Conservation (phyloP, 2,113 vertebrate genomes). For the Mixornis gularis region DNA sequence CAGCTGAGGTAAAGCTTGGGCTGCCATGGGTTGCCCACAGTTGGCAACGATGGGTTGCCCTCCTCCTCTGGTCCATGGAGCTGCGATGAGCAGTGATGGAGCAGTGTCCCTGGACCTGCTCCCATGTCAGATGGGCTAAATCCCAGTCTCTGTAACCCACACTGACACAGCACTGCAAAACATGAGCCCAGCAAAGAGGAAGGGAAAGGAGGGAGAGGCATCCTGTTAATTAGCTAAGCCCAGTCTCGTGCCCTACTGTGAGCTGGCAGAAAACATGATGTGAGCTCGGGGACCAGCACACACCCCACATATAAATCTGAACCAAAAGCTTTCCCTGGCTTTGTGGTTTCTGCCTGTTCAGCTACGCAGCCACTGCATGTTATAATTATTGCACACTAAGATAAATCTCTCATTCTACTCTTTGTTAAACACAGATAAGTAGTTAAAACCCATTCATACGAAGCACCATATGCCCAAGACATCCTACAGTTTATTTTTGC, state of each 20-base stretch:
- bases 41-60: no score
- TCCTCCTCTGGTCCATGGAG: not conserved
- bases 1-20: not conserved
- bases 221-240: not conserved
- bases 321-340: not conserved
- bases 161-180: not conserved
- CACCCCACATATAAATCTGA: not conserved
- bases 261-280: fast-evolving
- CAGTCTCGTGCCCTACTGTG: fast-evolving
- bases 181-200: not conserved
- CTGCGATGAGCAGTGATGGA: not conserved
- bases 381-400: not conserved
- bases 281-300: fast-evolving
- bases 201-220: not conserved
- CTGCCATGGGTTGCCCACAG: not conserved
- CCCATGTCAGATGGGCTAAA: fast-evolving
- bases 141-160: not conserved
- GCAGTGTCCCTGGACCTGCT: not conserved
- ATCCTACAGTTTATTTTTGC: constrained; percentile 25
- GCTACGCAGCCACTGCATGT: not conserved
- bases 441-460: constrained; percentile 26
- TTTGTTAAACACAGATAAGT: constrained; percentile 26
- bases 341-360: not conserved
- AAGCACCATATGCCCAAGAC: constrained; percentile 33
- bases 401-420: constrained; percentile 34